A percentile compares a stretch with the other conserved stretches of the same genome.
Evolutionary conservation across 2,888 invertebrate species (phyloP).

Genomic region (Saturnia japonica): DNA sequence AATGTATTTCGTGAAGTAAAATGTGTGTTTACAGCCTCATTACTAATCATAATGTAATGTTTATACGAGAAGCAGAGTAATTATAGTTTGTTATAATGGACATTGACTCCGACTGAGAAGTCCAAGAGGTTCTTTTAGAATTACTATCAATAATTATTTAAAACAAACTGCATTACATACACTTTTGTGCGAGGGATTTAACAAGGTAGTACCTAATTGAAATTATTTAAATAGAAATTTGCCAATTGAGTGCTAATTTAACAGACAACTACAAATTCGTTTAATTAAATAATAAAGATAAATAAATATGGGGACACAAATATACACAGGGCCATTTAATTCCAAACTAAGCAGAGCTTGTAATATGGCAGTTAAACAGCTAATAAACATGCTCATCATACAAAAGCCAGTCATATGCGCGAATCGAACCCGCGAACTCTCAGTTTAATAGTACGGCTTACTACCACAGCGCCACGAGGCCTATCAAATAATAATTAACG

Average conservation of each 20-base stretch:
- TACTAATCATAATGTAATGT: slow-evolving; percentile 1
- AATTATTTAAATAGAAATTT: not conserved
- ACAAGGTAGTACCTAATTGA: not conserved
- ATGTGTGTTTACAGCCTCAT: slow-evolving; percentile 5
- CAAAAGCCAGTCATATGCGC: too few species aligned
- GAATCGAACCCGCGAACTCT: too few species aligned
- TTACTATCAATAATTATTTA: not conserved
- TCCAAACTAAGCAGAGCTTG: too few species aligned
- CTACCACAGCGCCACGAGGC: too few species aligned
- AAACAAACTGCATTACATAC: not conserved
- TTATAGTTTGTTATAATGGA: not conserved
- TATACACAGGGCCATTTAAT: too few species aligned
- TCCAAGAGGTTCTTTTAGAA: not conserved
- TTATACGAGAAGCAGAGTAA: slow-evolving; percentile 4
- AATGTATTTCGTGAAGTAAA: slow-evolving; percentile 11
- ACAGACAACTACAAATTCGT: not conserved
- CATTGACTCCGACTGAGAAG: not conserved
- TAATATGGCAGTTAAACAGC: too few species aligned
- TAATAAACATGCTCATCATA: too few species aligned
- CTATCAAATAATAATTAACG: too few species aligned
- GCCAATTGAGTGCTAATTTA: not conserved
- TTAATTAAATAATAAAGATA: not conserved
- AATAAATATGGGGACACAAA: too few species aligned
- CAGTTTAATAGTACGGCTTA: too few species aligned
- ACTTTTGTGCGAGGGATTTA: not conserved